phyloP scores from a whole-genome alignment of 2,888 invertebrate genomes.

The Isotomurus palustris region DNA sequence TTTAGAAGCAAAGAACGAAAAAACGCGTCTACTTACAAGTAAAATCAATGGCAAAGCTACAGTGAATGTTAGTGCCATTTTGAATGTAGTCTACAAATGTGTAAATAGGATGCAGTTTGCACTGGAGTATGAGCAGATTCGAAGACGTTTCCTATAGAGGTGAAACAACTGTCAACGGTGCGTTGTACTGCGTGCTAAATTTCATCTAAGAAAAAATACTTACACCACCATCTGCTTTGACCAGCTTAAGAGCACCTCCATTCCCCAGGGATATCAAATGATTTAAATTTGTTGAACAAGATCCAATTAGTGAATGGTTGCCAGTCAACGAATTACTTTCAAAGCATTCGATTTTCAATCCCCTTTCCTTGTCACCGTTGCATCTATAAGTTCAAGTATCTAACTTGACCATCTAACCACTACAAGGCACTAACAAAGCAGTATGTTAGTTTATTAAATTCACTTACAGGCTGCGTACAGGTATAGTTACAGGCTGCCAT shows the following conservation, averaged over 20 bases:
- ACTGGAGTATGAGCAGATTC: constrained; percentile 33
- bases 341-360: constrained; percentile 54
- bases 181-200: background rate
- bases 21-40: constrained; percentile 50
- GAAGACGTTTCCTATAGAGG: constrained; percentile 28
- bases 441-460: no score
- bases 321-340: constrained; percentile 52
- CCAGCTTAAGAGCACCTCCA: constrained; percentile 34
- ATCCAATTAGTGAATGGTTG: constrained; percentile 51
- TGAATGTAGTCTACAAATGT: constrained; percentile 59
- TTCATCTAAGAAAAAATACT: background rate
- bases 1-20: background rate
- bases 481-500: constrained; percentile 54
- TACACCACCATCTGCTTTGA: constrained; percentile 26
- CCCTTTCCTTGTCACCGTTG: constrained; percentile 55
- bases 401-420: no score
- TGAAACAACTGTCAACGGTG: background rate
- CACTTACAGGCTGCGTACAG: constrained; percentile 50
- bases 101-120: constrained; percentile 45
- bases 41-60: constrained; percentile 53
- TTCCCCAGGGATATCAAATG: constrained; percentile 48
- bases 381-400: constrained; percentile 47
- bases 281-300: constrained; percentile 52
- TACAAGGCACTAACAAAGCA: no score
- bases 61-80: constrained; percentile 54